Base-by-base conservation (phyloP, 2,797 vertebrate genomes). In the Sebastolobus alascanus region DNA sequence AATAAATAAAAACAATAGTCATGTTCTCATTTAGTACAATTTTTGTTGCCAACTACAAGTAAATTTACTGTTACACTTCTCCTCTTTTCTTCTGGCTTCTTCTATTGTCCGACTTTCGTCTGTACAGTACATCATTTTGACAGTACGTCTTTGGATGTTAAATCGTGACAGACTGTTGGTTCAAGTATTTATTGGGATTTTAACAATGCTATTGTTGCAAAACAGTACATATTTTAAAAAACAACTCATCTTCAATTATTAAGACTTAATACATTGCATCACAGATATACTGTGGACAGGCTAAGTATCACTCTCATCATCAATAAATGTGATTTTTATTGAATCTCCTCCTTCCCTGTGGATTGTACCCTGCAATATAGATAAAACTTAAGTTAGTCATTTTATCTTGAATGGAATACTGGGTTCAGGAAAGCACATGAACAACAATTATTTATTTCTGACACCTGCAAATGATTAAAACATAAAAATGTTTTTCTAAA, bases 321-420 rank as follows among this genome's bases (percentile, higher is more conserved):
- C 22, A 38, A 12, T n/a, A n/a, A 31, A 12, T 63, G 8, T 29
- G 6, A 8, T 60, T 72, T 55, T 75, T 67, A 70, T 9, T 85
- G 64, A 69, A 35, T 68, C 31, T 79, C 83, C 65, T 72, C 40
- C 2, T 6, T 68, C 37, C 33, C 43, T 38, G 40, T 68, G 46
- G 69, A 70, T 22, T 65, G 8, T 16, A 2, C 60, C 68, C 92
- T 93, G 83, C 10, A 86, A 86, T 18, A 73, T 8, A 89, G 8
- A 83, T 11, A 68, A n/a, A 78, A 46, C 14, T 46, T 6, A 5
- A 69, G 22, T 84, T 54, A 68, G 14, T 81, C 1, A 64, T 73
- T 76, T 38, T 12, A 25, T 31, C 25, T 27, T 59, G 6, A 35
- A 50, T 43, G 22, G 3, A 46, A 43, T 27, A 43, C 10, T 25